Conservation (phyloP, 2,113 vertebrate species). For the Sminthopsis crassicaudata region DNA sequence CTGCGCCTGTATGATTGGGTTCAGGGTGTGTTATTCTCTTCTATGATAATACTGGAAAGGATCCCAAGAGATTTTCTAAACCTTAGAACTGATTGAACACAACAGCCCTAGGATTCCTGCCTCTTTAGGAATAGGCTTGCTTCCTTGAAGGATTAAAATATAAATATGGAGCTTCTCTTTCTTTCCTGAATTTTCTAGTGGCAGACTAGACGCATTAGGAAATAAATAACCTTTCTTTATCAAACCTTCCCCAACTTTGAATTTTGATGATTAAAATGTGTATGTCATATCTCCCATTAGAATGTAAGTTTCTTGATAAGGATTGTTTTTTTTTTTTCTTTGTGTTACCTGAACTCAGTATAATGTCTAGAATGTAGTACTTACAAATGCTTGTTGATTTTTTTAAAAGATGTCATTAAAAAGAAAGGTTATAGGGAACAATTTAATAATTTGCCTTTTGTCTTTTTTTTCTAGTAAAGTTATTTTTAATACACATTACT, state of each 20-base stretch:
- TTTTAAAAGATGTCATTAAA: too few relatives aligned
- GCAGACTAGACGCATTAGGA: not conserved
- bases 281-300: not conserved
- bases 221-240: not conserved
- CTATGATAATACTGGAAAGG: not conserved
- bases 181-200: too few relatives aligned
- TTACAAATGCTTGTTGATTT: not conserved
- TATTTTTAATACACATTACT: too few relatives aligned
- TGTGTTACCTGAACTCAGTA: not conserved
- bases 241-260: not conserved
- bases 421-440: too few relatives aligned
- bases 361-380: not conserved
- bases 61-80: not conserved
- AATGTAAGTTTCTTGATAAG: too few relatives aligned
- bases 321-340: not conserved
- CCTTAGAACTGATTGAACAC: not conserved
- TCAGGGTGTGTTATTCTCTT: not conserved
- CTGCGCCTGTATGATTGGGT: not conserved
- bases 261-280: not conserved
- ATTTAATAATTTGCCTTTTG: too few relatives aligned
- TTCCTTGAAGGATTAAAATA: not conserved
- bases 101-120: not conserved
- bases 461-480: too few relatives aligned
- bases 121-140: not conserved
- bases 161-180: not conserved